A percentile compares a stretch with the other conserved stretches of the same genome.
These are phyloP conservation scores for Trissolcus japonicus DNA, from an alignment of 2,888 invertebrate genomes.

Conservation along the genomic window DNA sequence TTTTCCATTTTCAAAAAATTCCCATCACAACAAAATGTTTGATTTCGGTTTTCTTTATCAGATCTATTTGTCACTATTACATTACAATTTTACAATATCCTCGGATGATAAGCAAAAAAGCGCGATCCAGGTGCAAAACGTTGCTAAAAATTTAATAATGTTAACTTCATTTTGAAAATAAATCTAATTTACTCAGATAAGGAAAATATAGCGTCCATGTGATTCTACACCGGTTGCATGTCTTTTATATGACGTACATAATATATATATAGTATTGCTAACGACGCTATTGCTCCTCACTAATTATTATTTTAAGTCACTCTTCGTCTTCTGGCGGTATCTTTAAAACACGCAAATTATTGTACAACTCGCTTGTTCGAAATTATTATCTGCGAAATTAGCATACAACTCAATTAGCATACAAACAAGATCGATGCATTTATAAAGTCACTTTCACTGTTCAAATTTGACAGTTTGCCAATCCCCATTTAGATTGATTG, in stretches of 20 bases:
- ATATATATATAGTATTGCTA: background rate
- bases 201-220: no score
- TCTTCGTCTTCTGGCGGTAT: background rate
- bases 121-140: no score
- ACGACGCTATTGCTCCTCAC: background rate
- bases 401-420: slow-evolving; percentile 15
- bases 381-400: slow-evolving; percentile 7
- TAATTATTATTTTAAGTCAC: background rate
- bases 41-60: no score
- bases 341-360: slow-evolving; percentile 4
- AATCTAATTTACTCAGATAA: no score
- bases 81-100: no score
- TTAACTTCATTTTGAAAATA: no score
- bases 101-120: no score
- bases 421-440: slow-evolving; percentile 6
- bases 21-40: no score
- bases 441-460: slow-evolving; percentile 1
- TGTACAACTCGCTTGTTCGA: background rate
- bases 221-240: no score
- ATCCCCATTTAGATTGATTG: background rate
- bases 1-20: no score
- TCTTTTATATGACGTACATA: background rate
- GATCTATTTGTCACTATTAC: no score
- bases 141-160: no score
- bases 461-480: slow-evolving; percentile 1